phyloP scores from a whole-genome alignment of 2,888 invertebrate species.

The Argyresthia albistria region DNA sequence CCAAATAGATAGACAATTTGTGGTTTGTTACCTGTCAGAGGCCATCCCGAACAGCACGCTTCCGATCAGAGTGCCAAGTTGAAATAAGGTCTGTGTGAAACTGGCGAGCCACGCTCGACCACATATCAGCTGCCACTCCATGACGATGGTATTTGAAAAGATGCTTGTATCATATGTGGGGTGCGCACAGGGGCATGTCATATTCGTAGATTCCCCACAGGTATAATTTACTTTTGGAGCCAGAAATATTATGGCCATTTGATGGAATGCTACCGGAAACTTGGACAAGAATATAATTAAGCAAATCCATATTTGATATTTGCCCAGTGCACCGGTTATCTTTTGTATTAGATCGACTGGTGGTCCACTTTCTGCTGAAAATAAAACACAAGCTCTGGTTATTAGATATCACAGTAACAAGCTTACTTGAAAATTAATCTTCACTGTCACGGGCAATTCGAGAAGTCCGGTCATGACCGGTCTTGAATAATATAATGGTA shows the following conservation, averaged over 20 bases:
- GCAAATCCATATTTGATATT: conserved; percentile 27
- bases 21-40: conserved; percentile 81
- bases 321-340: conserved; percentile 28
- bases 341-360: conserved; percentile 39
- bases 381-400: too few relatives aligned
- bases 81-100: conserved; percentile 80
- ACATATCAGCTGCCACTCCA: conserved; percentile 83
- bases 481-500: too few relatives aligned
- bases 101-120: conserved; percentile 74
- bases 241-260: conserved; percentile 32
- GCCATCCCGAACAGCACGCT: conserved; percentile 79
- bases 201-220: conserved; percentile 28
- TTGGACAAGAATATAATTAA: conserved; percentile 18
- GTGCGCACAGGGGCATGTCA: conserved; percentile 59
- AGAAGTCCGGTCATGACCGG: too few relatives aligned
- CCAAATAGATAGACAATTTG: neutral
- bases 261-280: conserved; percentile 30
- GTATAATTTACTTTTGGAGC: conserved; percentile 23
- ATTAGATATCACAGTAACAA: too few relatives aligned
- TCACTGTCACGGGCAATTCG: too few relatives aligned
- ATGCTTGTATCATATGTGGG: conserved; percentile 73
- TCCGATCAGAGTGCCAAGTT: conserved; percentile 81
- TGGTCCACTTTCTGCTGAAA: neutral
- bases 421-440: too few relatives aligned
- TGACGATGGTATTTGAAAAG: conserved; percentile 78